phyloP scores from a whole-genome alignment of 2,797 vertebrate genomes.

The Leontocebus nigricollis region DNA sequence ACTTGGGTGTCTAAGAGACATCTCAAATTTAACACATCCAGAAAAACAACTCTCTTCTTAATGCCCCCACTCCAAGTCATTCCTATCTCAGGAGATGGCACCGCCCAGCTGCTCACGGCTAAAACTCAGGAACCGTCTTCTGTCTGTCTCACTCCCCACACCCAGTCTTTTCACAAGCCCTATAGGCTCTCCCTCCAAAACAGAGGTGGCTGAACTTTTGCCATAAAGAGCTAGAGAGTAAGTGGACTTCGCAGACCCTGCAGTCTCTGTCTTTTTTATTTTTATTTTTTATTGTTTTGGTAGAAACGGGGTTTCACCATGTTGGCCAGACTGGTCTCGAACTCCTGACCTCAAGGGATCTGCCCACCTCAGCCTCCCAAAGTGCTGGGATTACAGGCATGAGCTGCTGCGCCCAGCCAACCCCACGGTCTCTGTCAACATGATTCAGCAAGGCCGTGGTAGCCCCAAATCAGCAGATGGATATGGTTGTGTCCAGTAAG shows the following conservation, averaged over 20 bases:
- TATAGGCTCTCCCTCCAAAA: not conserved
- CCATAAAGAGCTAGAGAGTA: not conserved
- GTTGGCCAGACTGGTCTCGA: too few relatives aligned
- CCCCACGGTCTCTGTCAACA: not conserved
- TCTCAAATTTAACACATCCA: accelerated
- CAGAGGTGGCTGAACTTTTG: not conserved
- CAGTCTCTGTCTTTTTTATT: too few relatives aligned
- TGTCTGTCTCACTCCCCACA: not conserved
- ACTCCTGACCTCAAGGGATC: too few relatives aligned
- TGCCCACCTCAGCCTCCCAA: too few relatives aligned
- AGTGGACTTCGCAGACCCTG: not conserved
- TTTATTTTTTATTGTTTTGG: too few relatives aligned
- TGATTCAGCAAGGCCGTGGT: accelerated
- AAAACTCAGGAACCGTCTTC: not conserved
- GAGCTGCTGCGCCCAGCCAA: not conserved
- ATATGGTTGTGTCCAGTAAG: not conserved
- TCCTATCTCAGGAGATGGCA: not conserved
- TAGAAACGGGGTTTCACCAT: too few relatives aligned
- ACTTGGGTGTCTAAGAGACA: not conserved
- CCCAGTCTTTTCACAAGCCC: too few relatives aligned
- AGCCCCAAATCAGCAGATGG: too few relatives aligned
- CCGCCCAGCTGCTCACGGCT: not conserved
- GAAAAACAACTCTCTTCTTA: not conserved
- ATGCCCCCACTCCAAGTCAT: too few relatives aligned
- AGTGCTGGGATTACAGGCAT: too few relatives aligned